Evolutionary conservation across 2,888 invertebrate species (phyloP).

Genomic region (Poecilobothrus nobilitatus): DNA sequence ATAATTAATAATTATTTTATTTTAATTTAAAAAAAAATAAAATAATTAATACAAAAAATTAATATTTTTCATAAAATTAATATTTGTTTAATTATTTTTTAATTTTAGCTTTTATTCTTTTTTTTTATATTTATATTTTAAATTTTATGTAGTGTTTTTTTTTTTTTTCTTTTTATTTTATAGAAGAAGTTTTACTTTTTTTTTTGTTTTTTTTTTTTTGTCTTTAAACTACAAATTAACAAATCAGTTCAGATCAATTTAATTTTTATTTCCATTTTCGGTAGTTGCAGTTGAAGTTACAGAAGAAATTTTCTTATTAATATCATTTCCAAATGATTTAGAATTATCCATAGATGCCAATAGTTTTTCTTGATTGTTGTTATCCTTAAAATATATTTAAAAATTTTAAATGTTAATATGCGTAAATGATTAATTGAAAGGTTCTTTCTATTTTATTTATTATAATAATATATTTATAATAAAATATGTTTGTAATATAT

Average conservation of each 20-base stretch:
- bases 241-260: neutral
- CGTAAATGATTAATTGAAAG: too few relatives aligned
- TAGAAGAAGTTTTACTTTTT: neutral
- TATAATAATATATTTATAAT: too few relatives aligned
- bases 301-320: neutral
- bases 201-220: neutral
- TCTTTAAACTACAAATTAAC: neutral
- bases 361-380: neutral
- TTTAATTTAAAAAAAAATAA: too few relatives aligned
- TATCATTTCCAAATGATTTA: neutral
- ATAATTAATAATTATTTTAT: too few relatives aligned
- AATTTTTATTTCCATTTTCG: neutral
- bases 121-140: too few relatives aligned
- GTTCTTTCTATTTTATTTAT: too few relatives aligned
- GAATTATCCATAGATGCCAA: neutral
- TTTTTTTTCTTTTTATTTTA: neutral
- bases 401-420: too few relatives aligned
- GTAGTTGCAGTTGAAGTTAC: neutral
- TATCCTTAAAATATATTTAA: neutral
- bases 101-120: too few relatives aligned
- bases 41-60: too few relatives aligned
- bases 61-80: too few relatives aligned
- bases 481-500: too few relatives aligned
- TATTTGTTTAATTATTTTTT: too few relatives aligned
- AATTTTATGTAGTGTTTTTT: neutral